Base-by-base conservation (phyloP, 2,797 vertebrate species). In the Eurystomus glaucurus region DNA sequence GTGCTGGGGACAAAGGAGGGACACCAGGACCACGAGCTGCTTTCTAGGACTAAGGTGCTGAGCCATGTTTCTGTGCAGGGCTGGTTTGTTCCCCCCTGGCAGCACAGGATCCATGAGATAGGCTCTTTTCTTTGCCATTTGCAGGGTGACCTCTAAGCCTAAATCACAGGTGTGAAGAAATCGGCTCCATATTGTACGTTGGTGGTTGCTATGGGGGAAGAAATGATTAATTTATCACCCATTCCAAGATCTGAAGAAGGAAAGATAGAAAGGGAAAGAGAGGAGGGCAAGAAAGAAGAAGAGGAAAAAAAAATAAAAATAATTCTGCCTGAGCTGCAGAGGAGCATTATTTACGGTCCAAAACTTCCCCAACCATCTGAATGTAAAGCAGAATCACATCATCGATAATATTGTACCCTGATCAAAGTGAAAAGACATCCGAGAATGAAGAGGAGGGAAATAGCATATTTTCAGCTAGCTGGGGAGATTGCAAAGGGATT, bases 201-300 rank as follows among this genome's bases (percentile, higher is more conserved):
- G 75, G 94, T 4, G 20, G 91, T 83, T 66, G 91, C 95, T 70
- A 39, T 0, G 20, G 86, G 85, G 85, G 64, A 93, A 92, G 85
- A 69, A 92, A 92, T 39, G 80, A 92, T 94, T 95, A 78, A 97
- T 98, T 96, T 94, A 93, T 96, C 88, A 66, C 81, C 69, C 31
- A 11, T 39, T 71, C 78, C 85, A 51, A 96, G 94, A 96, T 77
- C 61, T 19, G 79, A 74, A 51, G 50, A 86, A 90, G 95, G 89
- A 95, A 23, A 88, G 76, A 97, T 68, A 80, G 94, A 29, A 31
- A 62, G 17, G 11, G 25, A 72, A 86, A 69, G 65, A 33, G 39
- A 33, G 58, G 68, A 78, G 37, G 71, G 85, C 75, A 80, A 93
- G 77, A 70, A 88, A 61, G 79, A 64, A 85, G 31, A 23, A 33